Conservation (phyloP, 2,888 invertebrate genomes). For the Clunio marinus region DNA sequence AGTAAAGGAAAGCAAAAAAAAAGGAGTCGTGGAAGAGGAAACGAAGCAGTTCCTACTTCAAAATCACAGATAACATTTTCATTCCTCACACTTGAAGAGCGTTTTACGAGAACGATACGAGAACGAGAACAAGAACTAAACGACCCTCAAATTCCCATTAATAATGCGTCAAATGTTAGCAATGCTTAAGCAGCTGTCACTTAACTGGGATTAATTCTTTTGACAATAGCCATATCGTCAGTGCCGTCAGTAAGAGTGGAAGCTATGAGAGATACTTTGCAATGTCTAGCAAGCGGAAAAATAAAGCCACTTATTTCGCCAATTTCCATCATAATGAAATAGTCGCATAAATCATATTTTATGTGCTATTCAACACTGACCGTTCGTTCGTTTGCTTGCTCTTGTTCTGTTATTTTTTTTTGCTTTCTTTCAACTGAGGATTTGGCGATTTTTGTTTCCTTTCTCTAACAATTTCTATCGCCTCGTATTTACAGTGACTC, state of each 20-base stretch:
- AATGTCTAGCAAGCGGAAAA: constrained; percentile 22
- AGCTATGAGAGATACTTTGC: constrained; percentile 12
- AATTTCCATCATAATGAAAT: constrained; percentile 38
- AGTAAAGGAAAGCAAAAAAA: constrained; percentile 3
- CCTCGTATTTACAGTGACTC: neutral
- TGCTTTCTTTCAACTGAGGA: constrained; percentile 7
- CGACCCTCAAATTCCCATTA: constrained; percentile 22
- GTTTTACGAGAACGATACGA: neutral
- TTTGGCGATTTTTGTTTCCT: neutral
- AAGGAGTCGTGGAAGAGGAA: neutral
- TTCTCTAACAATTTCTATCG: neutral
- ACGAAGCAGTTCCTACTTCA: constrained; percentile 14
- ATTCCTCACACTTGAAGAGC: neutral
- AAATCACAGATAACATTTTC: constrained; percentile 12
- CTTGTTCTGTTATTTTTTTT: neutral
- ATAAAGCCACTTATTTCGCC: constrained; percentile 18
- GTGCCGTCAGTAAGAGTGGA: constrained; percentile 8
- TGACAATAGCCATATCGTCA: constrained; percentile 21
- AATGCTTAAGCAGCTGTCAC: constrained; percentile 22
- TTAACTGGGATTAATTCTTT: constrained; percentile 16
- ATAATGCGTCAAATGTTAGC: constrained; percentile 16
- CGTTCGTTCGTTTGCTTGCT: neutral
- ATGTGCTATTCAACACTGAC: constrained; percentile 19
- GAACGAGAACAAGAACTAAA: neutral
- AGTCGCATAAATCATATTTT: constrained; percentile 28